Evolutionary conservation across 2,113 vertebrate genomes (phyloP).

Genomic region (Rousettus leschenaultii): DNA sequence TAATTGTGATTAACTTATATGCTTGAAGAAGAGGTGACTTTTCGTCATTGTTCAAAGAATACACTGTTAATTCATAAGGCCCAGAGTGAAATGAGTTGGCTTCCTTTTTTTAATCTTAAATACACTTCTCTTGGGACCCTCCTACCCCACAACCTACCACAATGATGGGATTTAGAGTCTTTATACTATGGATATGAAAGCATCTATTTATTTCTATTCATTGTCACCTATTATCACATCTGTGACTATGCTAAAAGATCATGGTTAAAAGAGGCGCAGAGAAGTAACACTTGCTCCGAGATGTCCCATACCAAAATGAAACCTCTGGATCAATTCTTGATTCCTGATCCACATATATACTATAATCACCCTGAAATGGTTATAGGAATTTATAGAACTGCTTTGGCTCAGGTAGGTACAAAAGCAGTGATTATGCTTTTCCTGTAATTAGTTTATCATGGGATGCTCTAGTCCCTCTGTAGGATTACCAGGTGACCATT

Average conservation of each 20-base stretch:
- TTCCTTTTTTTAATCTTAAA: slow-evolving; percentile 28
- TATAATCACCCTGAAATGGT: background rate
- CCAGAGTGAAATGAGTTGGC: background rate
- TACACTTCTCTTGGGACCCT: background rate
- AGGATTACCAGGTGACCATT: background rate
- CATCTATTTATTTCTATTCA: background rate
- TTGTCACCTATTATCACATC: background rate
- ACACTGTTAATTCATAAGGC: background rate
- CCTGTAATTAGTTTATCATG: background rate
- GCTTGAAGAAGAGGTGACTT: background rate
- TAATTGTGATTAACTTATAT: background rate
- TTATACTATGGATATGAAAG: background rate
- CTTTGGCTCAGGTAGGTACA: background rate
- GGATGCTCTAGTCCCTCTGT: background rate
- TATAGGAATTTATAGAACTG: background rate
- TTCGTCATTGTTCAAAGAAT: background rate
- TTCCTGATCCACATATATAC: background rate
- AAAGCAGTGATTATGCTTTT: background rate
- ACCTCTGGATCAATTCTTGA: background rate
- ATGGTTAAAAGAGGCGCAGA: background rate
- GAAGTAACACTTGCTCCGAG: background rate
- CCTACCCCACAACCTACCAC: background rate
- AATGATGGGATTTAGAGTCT: background rate
- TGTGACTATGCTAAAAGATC: background rate
- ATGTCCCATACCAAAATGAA: background rate